phyloP scores from a whole-genome alignment of 2,113 vertebrate genomes.

The Sebastes fasciatus region DNA sequence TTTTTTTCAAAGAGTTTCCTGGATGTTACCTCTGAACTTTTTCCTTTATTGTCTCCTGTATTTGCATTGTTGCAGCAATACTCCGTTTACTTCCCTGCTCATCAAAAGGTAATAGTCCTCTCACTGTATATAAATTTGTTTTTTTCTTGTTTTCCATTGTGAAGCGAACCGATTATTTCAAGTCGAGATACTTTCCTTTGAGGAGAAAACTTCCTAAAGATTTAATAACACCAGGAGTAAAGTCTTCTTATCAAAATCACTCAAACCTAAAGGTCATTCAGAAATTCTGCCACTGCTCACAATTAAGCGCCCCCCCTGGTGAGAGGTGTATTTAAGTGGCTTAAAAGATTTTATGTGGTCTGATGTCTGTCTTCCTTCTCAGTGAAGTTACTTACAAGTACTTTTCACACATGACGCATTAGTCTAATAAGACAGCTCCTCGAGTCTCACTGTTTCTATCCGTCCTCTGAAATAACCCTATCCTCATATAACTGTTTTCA shows the following conservation, averaged over 20 bases:
- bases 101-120: slow-evolving; percentile 12
- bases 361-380: slow-evolving; percentile 37
- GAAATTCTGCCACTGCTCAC: slow-evolving; percentile 18
- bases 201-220: slow-evolving; percentile 16
- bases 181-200: slow-evolving; percentile 13
- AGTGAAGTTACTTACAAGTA: slow-evolving; percentile 37
- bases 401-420: slow-evolving; percentile 28
- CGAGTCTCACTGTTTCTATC: slow-evolving; percentile 15
- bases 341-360: slow-evolving; percentile 48
- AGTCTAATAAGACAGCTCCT: slow-evolving; percentile 39
- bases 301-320: slow-evolving; percentile 43
- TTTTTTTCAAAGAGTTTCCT: neutral
- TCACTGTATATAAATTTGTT: neutral
- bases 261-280: slow-evolving; percentile 42
- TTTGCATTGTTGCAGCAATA: slow-evolving; percentile 11
- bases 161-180: slow-evolving; percentile 10
- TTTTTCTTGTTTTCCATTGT: neutral
- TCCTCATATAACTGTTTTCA: slow-evolving; percentile 7
- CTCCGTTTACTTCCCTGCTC: neutral
- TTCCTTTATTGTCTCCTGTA: neutral
- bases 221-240: slow-evolving; percentile 11
- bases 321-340: slow-evolving; percentile 49
- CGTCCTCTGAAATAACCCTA: neutral
- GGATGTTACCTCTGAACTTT: slow-evolving; percentile 18
- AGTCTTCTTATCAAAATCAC: slow-evolving; percentile 35